A percentile compares a stretch with the other conserved stretches of the same genome.
Conservation (phyloP, 2,797 vertebrate species). For the Pelochelys cantorii region DNA sequence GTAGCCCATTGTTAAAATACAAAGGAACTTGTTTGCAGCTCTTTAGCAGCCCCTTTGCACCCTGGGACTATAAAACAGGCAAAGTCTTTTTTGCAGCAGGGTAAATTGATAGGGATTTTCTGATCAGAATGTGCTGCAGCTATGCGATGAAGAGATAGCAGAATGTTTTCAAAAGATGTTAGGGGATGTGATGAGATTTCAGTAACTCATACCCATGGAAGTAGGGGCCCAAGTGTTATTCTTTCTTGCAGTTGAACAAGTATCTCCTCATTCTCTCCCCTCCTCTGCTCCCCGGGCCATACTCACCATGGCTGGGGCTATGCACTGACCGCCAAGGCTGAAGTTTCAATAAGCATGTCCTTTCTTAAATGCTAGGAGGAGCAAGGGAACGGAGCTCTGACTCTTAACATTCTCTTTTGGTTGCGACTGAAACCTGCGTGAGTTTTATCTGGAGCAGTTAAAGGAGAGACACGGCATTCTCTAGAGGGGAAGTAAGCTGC, state of each 20-base stretch:
- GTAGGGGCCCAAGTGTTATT: background rate
- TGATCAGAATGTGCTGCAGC: background rate
- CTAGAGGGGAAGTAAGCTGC: background rate
- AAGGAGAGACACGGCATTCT: background rate
- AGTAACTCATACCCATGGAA: background rate
- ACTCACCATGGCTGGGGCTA: background rate
- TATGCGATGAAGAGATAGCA: background rate
- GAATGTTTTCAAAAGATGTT: background rate
- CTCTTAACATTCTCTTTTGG: background rate
- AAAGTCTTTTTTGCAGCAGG: background rate
- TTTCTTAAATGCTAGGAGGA: background rate
- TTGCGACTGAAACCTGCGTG: background rate
- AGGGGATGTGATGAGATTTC: background rate
- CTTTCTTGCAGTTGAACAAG: background rate
- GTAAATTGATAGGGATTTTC: background rate
- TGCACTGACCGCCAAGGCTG: background rate
- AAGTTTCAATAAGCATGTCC: background rate
- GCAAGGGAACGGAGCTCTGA: background rate
- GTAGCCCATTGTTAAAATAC: fast-evolving
- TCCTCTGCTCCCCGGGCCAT: background rate
- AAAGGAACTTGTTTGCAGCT: background rate
- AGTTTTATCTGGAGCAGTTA: background rate
- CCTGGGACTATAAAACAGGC: fast-evolving
- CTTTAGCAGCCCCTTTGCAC: background rate
- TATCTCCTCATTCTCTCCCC: background rate